Evolutionary conservation across 2,797 vertebrate genomes (phyloP), one percentile per base, ranked within the genome.

Genomic region (Vespertilio murinus): DNA sequence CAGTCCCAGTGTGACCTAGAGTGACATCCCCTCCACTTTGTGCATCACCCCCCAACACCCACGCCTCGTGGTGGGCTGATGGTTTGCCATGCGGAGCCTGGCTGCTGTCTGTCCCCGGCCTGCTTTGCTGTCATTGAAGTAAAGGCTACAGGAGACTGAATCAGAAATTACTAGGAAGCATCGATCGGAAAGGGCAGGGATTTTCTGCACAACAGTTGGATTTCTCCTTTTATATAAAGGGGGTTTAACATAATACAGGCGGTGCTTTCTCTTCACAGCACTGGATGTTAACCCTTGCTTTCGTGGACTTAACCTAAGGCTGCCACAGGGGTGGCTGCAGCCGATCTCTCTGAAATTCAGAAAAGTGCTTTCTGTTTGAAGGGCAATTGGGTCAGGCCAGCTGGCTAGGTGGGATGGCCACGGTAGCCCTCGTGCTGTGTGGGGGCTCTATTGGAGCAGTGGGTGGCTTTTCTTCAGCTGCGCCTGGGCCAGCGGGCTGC

Each of bases 131-230:
- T 97, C 98, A 98, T 97, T 98, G 98, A 98, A 98, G 98, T 97
- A 42, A 33, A 98, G 98, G 94, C 98, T 98, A 94, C 97, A 97
- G 97, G 97, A 98, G 98, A 97, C 97, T 94, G 97, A 97, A 98
- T 98, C 97, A 98, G 98, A 98, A 98, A 98, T 98, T 98, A 98
- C 98, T 98, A 97, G 98, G 98, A 98, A 98, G 98, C 98, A 99
- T 99, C 98, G 99, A 99, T 99, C 98, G 98, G 98, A 97, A 98
- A 98, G 97, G 97, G 98, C 98, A 98, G 98, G 98, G 98, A 98
- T 98, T 99, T 98, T 98, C 98, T 98, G 96, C 97, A 95, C 98
- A 97, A 98, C 98, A 98, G 98, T 98, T 98, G 98, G 98, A 98
- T 98, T 98, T 99, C 98, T 98, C 98, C 98, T 98, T 98, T 98